Conservation (phyloP, 2,113 vertebrate genomes). For the Cyphomyrus discorhynchus region DNA sequence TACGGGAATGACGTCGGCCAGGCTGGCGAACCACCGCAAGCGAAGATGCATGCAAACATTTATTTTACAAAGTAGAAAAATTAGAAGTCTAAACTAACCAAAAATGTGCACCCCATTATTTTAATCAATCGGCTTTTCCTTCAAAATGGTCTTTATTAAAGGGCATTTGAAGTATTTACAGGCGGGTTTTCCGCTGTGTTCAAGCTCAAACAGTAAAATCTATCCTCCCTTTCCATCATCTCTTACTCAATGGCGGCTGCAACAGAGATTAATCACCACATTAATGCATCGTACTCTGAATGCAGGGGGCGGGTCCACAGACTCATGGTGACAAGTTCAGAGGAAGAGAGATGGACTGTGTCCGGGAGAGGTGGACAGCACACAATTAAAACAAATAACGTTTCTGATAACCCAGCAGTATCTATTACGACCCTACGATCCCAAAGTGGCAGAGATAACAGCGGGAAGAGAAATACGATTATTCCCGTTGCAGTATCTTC, state of each 20-base stretch:
- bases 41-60: neutral
- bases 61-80: conserved; percentile 23
- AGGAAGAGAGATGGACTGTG: neutral
- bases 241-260: neutral
- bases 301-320: neutral
- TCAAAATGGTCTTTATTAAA: conserved; percentile 25
- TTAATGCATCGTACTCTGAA: neutral
- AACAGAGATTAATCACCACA: neutral
- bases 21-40: neutral
- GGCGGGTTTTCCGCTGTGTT: conserved; percentile 14
- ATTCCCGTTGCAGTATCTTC: neutral
- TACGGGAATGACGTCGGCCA: neutral
- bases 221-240: neutral
- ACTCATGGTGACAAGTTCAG: neutral
- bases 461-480: neutral
- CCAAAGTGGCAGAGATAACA: neutral
- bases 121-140: conserved; percentile 1
- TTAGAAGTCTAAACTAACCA: conserved; percentile 21
- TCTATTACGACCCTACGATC: neutral
- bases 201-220: conserved; percentile 2
- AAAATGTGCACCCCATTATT: conserved; percentile 15
- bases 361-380: neutral
- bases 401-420: neutral
- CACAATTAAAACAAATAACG: neutral
- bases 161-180: conserved; percentile 26